Evolutionary conservation across 1,140 invertebrate species (phyloP), one percentile per base, ranked within the genome.

Genomic region (Tetraneura akinire): DNA sequence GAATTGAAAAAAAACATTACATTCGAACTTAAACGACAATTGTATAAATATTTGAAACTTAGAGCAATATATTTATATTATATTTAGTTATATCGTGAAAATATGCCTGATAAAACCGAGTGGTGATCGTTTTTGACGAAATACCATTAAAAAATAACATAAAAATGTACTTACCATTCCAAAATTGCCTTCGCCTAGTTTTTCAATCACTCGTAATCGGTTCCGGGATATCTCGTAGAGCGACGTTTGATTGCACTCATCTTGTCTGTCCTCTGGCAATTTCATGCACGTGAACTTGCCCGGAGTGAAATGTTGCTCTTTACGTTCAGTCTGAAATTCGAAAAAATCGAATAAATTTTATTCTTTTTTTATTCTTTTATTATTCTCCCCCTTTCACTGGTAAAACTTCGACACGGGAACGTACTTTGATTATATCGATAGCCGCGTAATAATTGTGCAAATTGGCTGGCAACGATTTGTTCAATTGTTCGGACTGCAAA

Each of bases 151-250:
- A n/a, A n/a, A n/a, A n/a, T n/a, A 37, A 37, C 8, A 37, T 37
- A 37, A 37, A 4, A 37, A 37, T 37, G 32, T 37, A 87, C 88
- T 90, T 86, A 96, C 94, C 89, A 93, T 92, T 84, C 94, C 94
- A 85, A 95, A 95, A 82, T 92, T 91, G 81, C 94, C 94, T 86
- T 95, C 93, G 74, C 94, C 94, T 60, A 96, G 89, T 85, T 94
- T 94, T 85, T 95, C 92, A 73, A 95, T 86, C 82, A 94, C 92
- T 84, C 92, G 88, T 82, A 96, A 88, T 85, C 92, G 89, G 86
- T 94, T 92, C 84, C 94, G 88, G 74, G 93, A 92, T 85, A 96
- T 91, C 86, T 94, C 92, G 81, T 90, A 86, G 83, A 91, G 86
- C 83, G 74, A 78, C 21, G 74, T 88, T 86, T 83, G 89, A 55